Percentiles rank a stretch among this genome's conserved stretches.
These are phyloP conservation scores for Copidosoma floridanum DNA, from an alignment of 1,140 invertebrate genomes.

Conservation along the genomic window DNA sequence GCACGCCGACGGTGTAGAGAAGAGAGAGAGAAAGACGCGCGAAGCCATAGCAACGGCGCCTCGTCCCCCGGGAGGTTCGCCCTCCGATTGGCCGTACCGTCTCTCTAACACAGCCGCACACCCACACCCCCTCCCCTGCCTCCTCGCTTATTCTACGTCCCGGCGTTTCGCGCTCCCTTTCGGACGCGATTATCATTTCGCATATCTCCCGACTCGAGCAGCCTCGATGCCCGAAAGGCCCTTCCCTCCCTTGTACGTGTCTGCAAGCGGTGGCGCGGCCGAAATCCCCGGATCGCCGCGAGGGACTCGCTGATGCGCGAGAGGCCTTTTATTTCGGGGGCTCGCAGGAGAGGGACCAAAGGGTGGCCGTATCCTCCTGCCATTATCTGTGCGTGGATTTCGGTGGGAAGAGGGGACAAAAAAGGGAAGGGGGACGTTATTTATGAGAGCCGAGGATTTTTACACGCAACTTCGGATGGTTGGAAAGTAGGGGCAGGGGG, in stretches of 20 bases:
- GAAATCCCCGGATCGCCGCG: not conserved
- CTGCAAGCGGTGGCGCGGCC: no score
- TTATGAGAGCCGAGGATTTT: slow-evolving; percentile 10
- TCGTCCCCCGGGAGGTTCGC: slow-evolving; percentile 53
- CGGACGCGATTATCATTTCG: slow-evolving; percentile 45
- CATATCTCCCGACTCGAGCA: slow-evolving; percentile 31
- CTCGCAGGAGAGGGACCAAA: no score
- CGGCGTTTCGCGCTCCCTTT: not conserved
- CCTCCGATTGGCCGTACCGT: slow-evolving; percentile 55
- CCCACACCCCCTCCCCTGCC: slow-evolving; percentile 1
- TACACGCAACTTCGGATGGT: no score
- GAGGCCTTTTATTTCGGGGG: slow-evolving; percentile 18
- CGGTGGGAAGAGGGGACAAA: not conserved
- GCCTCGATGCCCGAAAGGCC: slow-evolving; percentile 22
- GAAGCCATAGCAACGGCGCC: slow-evolving; percentile 53
- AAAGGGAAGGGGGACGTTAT: not conserved
- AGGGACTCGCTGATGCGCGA: slow-evolving; percentile 11
- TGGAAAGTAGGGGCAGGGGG: not conserved
- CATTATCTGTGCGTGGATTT: no score
- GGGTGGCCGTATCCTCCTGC: no score
- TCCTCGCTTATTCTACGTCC: not conserved
- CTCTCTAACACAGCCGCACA: slow-evolving; percentile 19
- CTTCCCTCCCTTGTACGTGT: not conserved
- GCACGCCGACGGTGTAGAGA: slow-evolving; percentile 1
- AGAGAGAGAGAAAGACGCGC: slow-evolving; percentile 3